Evolutionary conservation across 2,888 invertebrate genomes (phyloP).

Genomic region (Leptopilina syphax): DNA sequence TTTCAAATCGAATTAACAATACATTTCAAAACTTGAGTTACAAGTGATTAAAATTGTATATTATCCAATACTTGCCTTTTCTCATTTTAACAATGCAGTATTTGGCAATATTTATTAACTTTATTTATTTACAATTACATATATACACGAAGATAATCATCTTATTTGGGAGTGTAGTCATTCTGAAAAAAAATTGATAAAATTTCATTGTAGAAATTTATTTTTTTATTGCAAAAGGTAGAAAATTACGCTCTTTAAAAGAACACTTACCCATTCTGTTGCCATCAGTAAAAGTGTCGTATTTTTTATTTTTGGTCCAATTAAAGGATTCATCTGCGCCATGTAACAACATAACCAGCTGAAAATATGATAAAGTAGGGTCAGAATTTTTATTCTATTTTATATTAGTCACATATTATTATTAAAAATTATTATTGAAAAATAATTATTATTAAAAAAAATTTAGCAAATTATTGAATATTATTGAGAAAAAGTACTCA

Average conservation of each 20-base stretch:
- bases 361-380: conserved; percentile 50
- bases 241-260: not conserved
- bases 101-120: not conserved
- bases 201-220: not conserved
- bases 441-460: no score
- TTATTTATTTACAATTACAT: conserved; percentile 32
- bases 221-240: not conserved
- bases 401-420: conserved; percentile 41
- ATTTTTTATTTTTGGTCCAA: conserved; percentile 88
- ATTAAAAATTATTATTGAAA: not conserved
- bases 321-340: conserved; percentile 95
- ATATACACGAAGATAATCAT: not conserved
- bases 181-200: conserved; percentile 19
- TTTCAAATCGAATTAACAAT: not conserved
- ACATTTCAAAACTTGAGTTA: not conserved
- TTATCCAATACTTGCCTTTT: not conserved
- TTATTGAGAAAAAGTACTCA: conserved; percentile 80
- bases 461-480: not conserved
- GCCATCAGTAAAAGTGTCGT: conserved; percentile 87
- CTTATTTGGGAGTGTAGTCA: conserved; percentile 1
- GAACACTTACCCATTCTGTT: conserved; percentile 85
- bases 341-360: conserved; percentile 95
- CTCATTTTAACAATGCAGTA: not conserved
- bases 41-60: not conserved
- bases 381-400: conserved; percentile 2